phyloP scores from a whole-genome alignment of 2,797 vertebrate species.

The Acipenser oxyrinchus region DNA sequence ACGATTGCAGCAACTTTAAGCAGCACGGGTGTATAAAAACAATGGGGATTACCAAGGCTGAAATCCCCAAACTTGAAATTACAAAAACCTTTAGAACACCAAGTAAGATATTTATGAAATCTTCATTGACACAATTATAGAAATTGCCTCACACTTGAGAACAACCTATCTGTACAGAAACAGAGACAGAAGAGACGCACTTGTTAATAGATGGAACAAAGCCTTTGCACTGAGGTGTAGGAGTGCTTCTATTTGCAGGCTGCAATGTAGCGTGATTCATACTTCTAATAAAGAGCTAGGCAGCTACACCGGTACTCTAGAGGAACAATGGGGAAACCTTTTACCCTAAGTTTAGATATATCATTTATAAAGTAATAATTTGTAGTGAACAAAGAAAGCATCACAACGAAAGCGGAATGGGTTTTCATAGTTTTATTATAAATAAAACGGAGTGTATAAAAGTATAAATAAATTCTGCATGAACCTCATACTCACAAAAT shows the following conservation, averaged over 20 bases:
- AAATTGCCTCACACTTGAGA: too few species aligned
- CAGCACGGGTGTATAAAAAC: too few species aligned
- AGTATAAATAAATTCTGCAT: constrained; percentile 41
- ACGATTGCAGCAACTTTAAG: too few species aligned
- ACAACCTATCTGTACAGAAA: too few species aligned
- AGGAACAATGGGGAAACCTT: not conserved
- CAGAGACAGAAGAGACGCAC: too few species aligned
- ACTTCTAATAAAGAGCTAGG: too few species aligned
- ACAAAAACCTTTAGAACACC: too few species aligned
- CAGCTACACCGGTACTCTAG: not conserved
- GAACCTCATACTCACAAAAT: constrained; percentile 31
- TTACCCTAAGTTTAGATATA: not conserved
- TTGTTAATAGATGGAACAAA: too few species aligned
- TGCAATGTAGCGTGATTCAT: not conserved
- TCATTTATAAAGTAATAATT: not conserved
- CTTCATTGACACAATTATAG: too few species aligned
- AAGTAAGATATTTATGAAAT: too few species aligned
- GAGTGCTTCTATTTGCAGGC: not conserved
- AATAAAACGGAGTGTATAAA: constrained; percentile 47
- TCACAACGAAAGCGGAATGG: constrained; percentile 7
- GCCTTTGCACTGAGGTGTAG: not conserved
- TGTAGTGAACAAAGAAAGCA: constrained; percentile 30
- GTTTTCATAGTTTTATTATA: constrained; percentile 46
- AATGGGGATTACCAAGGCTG: too few species aligned
- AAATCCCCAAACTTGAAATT: too few species aligned